Evolutionary conservation across 2,888 invertebrate genomes (phyloP), one percentile per base, ranked within the genome.

Genomic region (Stenodema calcarata): DNA sequence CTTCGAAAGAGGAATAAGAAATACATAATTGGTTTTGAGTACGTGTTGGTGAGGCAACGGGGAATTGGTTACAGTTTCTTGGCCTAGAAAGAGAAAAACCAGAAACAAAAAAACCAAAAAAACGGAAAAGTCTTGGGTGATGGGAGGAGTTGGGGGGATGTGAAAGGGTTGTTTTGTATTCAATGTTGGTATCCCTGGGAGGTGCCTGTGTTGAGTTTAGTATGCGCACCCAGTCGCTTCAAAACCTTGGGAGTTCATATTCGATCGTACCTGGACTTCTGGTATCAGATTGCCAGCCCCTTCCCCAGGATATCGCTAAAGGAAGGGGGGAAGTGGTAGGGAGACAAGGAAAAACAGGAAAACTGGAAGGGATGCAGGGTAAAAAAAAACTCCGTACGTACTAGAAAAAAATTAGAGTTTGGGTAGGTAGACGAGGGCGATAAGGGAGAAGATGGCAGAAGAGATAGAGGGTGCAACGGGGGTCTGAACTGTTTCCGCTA

Each of bases 191-290:
- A 73, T 35, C 35, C 14, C 30, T 35, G 30, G 73, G 73, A 35
- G 18, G 73, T 28, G 14, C 28, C 14, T 23, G 2, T 6, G 1
- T 7, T 7, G 16, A 41, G 18, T 4, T 73, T 41, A 41, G 73
- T 73, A 73, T 73, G 73, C 73, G 73, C 30, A 35, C 35, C 73
- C 18, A 9, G 73, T 73, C n/a, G 16, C 35, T 41, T 73, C 16
- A 41, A 18, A 73, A 41, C 73, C 73, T 73, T 41, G 73, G n/a
- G 73, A 73, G 73, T 73, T 30, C 73, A 73, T 73, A 73, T 73
- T 73, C 73, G 73, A 73, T 73, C 73, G 35, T 35, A 41, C 73
- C 73, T 41, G 30, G 18, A 41, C 73, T 41, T 41, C 35, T 35
- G 30, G 35, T 73, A 73, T 73, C 73, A 73, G 73, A 73, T 73